A percentile compares a stretch with the other conserved stretches of the same genome.
These are phyloP conservation scores for Tuberolachnus salignus DNA, from an alignment of 2,888 invertebrate species.

Conservation along the genomic window DNA sequence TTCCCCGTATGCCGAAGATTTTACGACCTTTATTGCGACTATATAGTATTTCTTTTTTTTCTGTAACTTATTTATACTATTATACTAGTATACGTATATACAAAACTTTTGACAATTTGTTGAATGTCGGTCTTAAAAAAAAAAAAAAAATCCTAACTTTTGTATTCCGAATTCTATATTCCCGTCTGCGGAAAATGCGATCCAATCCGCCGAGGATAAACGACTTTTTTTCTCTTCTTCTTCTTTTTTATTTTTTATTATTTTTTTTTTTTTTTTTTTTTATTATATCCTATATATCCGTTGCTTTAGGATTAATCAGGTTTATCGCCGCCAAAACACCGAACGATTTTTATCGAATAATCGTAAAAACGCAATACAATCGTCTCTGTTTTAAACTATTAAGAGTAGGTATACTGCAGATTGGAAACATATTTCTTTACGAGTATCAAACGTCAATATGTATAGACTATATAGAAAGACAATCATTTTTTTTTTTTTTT, in stretches of 20 bases:
- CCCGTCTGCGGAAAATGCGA: background rate
- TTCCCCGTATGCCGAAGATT: slow-evolving; percentile 36
- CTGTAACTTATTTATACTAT: background rate
- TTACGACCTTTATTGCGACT: slow-evolving; percentile 19
- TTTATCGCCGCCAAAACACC: background rate
- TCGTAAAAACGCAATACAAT: too few relatives aligned
- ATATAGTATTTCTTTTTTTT: slow-evolving; percentile 1
- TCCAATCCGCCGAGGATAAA: background rate
- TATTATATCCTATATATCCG: background rate
- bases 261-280: background rate
- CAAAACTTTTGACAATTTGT: background rate
- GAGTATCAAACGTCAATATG: too few relatives aligned
- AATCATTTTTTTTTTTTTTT: too few relatives aligned
- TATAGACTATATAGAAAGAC: too few relatives aligned
- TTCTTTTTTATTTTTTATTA: too few relatives aligned
- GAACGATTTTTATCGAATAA: background rate
- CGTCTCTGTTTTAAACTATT: too few relatives aligned
- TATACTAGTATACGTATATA: background rate
- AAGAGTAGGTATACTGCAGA: too few relatives aligned
- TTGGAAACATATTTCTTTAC: too few relatives aligned
- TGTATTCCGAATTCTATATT: too few relatives aligned
- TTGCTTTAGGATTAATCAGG: background rate
- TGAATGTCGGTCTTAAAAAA: background rate
- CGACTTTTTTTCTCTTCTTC: background rate
- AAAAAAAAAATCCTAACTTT: background rate